Base-by-base conservation (phyloP, 2,888 invertebrate genomes). In the Agrilus mali region DNA sequence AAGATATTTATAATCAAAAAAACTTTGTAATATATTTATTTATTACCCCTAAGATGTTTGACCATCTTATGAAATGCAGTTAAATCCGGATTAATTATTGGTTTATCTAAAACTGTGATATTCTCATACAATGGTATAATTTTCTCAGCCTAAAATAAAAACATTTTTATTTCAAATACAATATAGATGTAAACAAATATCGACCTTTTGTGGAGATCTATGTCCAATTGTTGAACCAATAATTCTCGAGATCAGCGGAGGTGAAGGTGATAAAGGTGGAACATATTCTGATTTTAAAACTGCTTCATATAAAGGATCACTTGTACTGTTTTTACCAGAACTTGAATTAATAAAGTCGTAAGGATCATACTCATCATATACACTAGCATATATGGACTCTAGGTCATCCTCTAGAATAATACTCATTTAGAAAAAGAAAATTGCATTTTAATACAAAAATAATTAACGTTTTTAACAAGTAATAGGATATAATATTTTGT, bases 1-100 rank as follows among this genome's bases (percentile, higher is more conserved):
- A 16, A 42, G 35, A 22, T 44, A 27, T 38, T 38, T 38, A 17
- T 43, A 38, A 35, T 35, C 33, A 31, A 36, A 42, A n/a, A 17
- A 31, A 22, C 17, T 10, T 20, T 22, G 14, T 22, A 37, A 37
- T 3, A 17, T 20, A 72, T 77, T 71, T 66, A 84, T 84, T 78
- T 74, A 27, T 27, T 27, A 27, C 27, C 27, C 27, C 89, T 73
- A 31, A 89, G 73, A 50, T 80, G 77, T 50, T 82, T 78, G 3
- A 90, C 82, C 84, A 88, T 86, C 57, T 78, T 75, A 60, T 86
- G 80, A 66, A 90, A 90, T 22, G 86, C 86, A 55, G 78, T 75
- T 42, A 90, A 72, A 61, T 90, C 89, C 34, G 79, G 76, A 63
- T 89, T 87, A 31, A 55, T 59, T n/a, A 54, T 51, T 31, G 57